Percentiles rank a stretch among this genome's conserved stretches.
Evolutionary conservation across 2,113 vertebrate genomes (phyloP).

Genomic region (Calidris pygmaea): DNA sequence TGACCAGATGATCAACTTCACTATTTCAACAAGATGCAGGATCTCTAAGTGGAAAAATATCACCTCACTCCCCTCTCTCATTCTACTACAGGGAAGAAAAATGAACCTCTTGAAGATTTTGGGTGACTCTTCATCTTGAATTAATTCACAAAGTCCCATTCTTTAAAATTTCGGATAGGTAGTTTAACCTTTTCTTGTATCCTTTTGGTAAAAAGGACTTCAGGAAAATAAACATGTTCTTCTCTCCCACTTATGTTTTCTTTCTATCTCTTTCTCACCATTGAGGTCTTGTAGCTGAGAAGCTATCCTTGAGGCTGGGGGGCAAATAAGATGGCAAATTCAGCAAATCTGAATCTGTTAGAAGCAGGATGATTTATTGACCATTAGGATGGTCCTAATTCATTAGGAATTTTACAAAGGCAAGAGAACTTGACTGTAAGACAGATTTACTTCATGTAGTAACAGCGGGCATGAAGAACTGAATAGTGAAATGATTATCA

Average conservation of each 20-base stretch:
- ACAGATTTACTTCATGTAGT: not conserved
- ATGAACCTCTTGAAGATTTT: not conserved
- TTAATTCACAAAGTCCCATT: not conserved
- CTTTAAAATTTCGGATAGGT: not conserved
- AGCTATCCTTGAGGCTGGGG: not conserved
- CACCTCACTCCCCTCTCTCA: not conserved
- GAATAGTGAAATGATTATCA: not conserved
- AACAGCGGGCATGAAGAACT: not conserved
- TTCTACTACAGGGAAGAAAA: not conserved
- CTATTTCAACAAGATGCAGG: not conserved
- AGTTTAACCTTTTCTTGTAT: not conserved
- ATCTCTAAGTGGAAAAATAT: not conserved
- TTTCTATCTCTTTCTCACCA: not conserved
- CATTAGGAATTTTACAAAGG: not conserved
- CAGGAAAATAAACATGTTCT: not conserved
- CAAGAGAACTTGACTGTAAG: not conserved
- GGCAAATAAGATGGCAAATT: not conserved
- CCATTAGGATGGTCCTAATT: too few species aligned
- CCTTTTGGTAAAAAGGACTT: not conserved
- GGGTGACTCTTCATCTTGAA: not conserved
- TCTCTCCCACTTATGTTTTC: not conserved
- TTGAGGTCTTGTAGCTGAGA: not conserved
- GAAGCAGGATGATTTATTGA: not conserved
- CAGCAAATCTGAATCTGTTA: not conserved
- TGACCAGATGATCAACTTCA: not conserved